phyloP scores from a whole-genome alignment of 2,797 vertebrate species.

The Psittacula derbiana region DNA sequence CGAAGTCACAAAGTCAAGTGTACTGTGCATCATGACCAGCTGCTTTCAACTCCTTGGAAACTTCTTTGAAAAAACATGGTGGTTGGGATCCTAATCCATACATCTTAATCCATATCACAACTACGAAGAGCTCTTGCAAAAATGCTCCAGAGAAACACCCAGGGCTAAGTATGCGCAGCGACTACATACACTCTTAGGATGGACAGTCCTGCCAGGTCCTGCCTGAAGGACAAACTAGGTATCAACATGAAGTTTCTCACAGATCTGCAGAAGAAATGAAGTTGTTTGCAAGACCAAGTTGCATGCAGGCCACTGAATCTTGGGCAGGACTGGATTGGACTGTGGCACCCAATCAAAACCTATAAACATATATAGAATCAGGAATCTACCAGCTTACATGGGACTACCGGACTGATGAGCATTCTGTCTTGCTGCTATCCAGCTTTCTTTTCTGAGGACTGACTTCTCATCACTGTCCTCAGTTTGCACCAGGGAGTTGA shows the following conservation, averaged over 20 bases:
- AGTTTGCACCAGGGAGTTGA: not conserved
- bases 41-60: not conserved
- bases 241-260: not conserved
- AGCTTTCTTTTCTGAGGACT: not conserved
- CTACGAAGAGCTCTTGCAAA: not conserved
- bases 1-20: not conserved
- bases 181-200: not conserved
- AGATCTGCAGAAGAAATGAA: not conserved
- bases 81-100: not conserved
- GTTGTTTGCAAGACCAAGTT: not conserved
- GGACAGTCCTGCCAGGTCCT: not conserved
- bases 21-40: not conserved
- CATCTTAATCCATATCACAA: fast-evolving
- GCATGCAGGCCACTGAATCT: not conserved
- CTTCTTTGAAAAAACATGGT: not conserved
- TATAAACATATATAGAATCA: not conserved
- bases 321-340: not conserved
- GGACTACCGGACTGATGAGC: not conserved
- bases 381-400: not conserved
- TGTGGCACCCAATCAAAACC: not conserved
- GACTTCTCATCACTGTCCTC: not conserved
- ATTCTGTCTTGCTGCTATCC: not conserved
- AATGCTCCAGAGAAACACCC: not conserved
- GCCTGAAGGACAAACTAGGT: not conserved
- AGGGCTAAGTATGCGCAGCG: not conserved